A percentile compares a stretch with the other conserved stretches of the same genome.
These are phyloP conservation scores for Dipodomys spectabilis DNA, from an alignment of 2,113 vertebrate genomes.

Conservation along the genomic window DNA sequence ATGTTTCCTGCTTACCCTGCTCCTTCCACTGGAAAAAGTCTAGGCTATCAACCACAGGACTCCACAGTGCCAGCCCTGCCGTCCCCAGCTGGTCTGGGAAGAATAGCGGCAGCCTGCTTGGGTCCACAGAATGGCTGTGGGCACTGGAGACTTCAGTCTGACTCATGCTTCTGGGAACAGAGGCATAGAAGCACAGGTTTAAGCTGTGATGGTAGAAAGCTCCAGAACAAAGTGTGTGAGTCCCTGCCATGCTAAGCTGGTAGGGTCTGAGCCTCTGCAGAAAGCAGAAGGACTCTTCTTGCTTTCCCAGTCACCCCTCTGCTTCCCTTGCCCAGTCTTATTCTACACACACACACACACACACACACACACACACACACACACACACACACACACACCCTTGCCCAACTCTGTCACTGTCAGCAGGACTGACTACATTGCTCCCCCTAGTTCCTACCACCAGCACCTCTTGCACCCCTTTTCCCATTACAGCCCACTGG, in stretches of 20 bases:
- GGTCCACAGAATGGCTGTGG: not conserved
- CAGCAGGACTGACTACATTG: conserved; percentile 67
- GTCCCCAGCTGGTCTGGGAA: conserved; percentile 72
- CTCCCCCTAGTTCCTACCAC: not conserved
- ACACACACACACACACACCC: not conserved
- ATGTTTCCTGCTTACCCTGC: not conserved
- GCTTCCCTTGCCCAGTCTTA: not conserved
- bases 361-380: too few species aligned
- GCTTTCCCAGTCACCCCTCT: not conserved
- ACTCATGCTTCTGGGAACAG: not conserved
- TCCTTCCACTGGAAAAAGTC: not conserved
- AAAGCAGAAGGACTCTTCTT: not conserved
- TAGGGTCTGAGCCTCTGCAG: not conserved
- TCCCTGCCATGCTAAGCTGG: not conserved
- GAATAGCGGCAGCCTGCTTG: not conserved
- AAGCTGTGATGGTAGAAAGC: not conserved
- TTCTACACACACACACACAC: too few species aligned
- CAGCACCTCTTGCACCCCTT: conserved; percentile 14
- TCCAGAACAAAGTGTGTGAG: not conserved
- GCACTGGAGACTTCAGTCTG: not conserved
- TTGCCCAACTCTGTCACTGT: not conserved
- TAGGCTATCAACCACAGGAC: not conserved
- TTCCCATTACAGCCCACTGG: not conserved
- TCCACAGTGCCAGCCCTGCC: not conserved
- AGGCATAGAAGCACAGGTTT: not conserved